These are phyloP conservation scores for Meloidogyne floridensis DNA, from an alignment of 1,140 invertebrate species.

Conservation along the genomic window DNA sequence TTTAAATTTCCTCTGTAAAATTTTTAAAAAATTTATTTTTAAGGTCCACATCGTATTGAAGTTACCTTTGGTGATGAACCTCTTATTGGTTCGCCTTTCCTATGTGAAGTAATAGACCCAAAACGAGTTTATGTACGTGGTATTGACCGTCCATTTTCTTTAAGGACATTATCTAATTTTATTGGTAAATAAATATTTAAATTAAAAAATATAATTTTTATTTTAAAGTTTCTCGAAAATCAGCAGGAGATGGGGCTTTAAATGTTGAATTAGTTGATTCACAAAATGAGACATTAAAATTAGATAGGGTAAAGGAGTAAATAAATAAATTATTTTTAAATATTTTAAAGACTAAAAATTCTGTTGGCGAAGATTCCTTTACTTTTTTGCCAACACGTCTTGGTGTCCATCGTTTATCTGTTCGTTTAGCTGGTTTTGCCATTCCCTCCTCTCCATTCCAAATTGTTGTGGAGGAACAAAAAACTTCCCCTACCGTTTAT, in stretches of 20 bases:
- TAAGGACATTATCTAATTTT: constrained; percentile 67
- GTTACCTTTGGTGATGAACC: constrained; percentile 87
- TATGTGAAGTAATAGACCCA: constrained; percentile 89
- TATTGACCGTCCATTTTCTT: constrained; percentile 63
- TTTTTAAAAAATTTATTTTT: constrained; percentile 26
- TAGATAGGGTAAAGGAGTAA: constrained; percentile 69
- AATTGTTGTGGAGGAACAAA: constrained; percentile 73
- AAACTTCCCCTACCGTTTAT: constrained; percentile 70
- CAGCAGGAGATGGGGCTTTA: constrained; percentile 76
- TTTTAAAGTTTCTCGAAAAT: constrained; percentile 48
- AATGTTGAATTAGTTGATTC: constrained; percentile 86
- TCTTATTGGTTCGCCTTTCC: constrained; percentile 90
- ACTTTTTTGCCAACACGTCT: constrained; percentile 83
- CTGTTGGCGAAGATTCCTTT: constrained; percentile 73
- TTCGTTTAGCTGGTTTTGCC: constrained; percentile 81
- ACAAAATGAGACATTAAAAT: constrained; percentile 80
- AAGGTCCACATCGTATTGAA: constrained; percentile 79
- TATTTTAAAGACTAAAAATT: constrained; percentile 71
- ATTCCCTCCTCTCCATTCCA: constrained; percentile 71
- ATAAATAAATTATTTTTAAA: not conserved
- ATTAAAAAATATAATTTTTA: constrained; percentile 17
- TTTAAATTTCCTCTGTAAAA: not conserved
- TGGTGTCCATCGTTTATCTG: constrained; percentile 83
- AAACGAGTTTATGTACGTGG: constrained; percentile 72
- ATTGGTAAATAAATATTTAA: constrained; percentile 58